phyloP scores from a whole-genome alignment of 1,140 invertebrate species.

The Calycopis cecrops region DNA sequence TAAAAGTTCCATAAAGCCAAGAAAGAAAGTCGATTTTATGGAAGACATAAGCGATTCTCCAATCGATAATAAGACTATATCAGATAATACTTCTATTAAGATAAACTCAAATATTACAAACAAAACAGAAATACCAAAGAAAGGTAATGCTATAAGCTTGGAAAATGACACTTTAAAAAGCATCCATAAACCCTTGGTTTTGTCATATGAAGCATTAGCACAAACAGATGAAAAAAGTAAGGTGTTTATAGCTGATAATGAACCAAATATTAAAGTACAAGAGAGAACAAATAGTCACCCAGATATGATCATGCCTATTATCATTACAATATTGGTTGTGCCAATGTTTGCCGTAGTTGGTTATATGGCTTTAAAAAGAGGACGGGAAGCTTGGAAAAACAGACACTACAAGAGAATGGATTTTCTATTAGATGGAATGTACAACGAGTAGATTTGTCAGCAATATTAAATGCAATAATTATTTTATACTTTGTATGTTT shows the following conservation, averaged over 20 bases:
- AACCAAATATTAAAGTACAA: constrained; percentile 27
- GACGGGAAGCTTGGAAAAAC: constrained; percentile 84
- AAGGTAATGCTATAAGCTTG: not conserved
- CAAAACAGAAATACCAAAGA: constrained; percentile 2
- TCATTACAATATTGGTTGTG: constrained; percentile 79
- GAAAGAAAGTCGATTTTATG: constrained; percentile 43
- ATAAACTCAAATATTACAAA: not conserved
- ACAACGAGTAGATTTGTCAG: constrained; percentile 77
- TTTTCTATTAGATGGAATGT: constrained; percentile 87
- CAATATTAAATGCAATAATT: too few relatives aligned
- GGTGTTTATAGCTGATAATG: constrained; percentile 25
- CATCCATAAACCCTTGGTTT: constrained; percentile 33
- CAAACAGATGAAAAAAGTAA: constrained; percentile 32
- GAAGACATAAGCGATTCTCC: constrained; percentile 1
- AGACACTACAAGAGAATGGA: constrained; percentile 87
- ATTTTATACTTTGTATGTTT: too few relatives aligned
- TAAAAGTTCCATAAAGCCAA: constrained; percentile 37
- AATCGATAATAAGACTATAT: not conserved
- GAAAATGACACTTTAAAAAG: constrained; percentile 8
- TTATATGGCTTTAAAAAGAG: constrained; percentile 78
- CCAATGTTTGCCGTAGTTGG: constrained; percentile 78
- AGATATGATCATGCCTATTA: constrained; percentile 79
- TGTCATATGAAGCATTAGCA: constrained; percentile 35
- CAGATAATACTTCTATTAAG: not conserved
- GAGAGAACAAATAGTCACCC: constrained; percentile 52